Evolutionary conservation across 2,797 vertebrate species (phyloP).

Genomic region (Parotocinclus haroldoi): DNA sequence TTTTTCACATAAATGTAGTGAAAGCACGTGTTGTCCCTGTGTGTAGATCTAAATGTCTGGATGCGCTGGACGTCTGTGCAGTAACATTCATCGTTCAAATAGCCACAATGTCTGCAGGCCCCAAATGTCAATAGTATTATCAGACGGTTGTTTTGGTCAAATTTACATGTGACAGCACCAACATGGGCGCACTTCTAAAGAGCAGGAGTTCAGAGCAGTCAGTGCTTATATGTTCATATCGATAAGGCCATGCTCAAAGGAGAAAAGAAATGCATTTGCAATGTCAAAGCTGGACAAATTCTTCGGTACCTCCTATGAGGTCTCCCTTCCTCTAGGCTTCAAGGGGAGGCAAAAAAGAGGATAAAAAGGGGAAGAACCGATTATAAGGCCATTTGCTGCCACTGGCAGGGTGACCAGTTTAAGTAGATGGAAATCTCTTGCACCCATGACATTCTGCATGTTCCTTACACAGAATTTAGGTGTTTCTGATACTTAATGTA

Average conservation of each 20-base stretch:
- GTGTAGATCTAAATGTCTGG: slow-evolving; percentile 54
- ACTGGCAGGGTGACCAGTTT: slow-evolving; percentile 19
- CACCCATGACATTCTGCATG: slow-evolving; percentile 1
- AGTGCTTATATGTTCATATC: slow-evolving; percentile 66
- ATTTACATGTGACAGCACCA: slow-evolving; percentile 50
- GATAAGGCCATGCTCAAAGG: slow-evolving; percentile 74
- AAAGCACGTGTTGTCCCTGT: not conserved
- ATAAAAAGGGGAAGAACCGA: slow-evolving; percentile 40
- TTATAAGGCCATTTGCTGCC: slow-evolving; percentile 29
- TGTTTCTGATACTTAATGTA: not conserved
- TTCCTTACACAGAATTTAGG: slow-evolving; percentile 5
- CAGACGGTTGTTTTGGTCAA: slow-evolving; percentile 46
- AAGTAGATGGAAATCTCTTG: slow-evolving; percentile 19
- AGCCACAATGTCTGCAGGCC: slow-evolving; percentile 37
- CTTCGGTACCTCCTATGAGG: slow-evolving; percentile 69
- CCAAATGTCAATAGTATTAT: slow-evolving; percentile 55
- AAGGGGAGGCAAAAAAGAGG: slow-evolving; percentile 53
- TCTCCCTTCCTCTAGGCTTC: slow-evolving; percentile 62
- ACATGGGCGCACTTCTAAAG: slow-evolving; percentile 45
- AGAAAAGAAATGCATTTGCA: slow-evolving; percentile 62
- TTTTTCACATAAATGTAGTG: too few relatives aligned
- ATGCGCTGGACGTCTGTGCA: slow-evolving; percentile 53
- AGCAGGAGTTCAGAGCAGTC: slow-evolving; percentile 64
- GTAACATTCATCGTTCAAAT: slow-evolving; percentile 36
- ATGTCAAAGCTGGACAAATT: slow-evolving; percentile 76